Evolutionary conservation across 2,888 invertebrate species (phyloP), one percentile per base, ranked within the genome.

Genomic region (Drosophila incognita): DNA sequence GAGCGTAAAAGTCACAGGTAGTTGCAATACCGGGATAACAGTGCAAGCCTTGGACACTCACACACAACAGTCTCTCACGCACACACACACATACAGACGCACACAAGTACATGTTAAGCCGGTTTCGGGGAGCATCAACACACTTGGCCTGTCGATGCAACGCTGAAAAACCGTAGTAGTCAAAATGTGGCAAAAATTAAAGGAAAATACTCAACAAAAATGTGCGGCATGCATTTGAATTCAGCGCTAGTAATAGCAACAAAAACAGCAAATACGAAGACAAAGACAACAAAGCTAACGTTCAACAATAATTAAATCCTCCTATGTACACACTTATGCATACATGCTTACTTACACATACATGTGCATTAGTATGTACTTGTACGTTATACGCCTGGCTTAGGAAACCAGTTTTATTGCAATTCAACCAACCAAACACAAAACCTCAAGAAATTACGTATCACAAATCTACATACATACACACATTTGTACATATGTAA

Each of bases 331-430:
- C 54, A 52, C 53, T 29, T 29, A 46, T 15, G 29, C 38, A 38
- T n/a, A 31, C 21, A 40, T n/a, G 21, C 24, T 46, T 15, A 56
- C 51, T 29, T 4, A 38, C 18, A 15, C 40, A 59, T 42, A 38
- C 42, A 56, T 53, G 46, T 69, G 63, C 61, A 52, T 64, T 58
- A 56, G 56, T 74, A 61, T 58, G 36, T 54, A 53, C 38, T 46
- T 64, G 79, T 82, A 87, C 87, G 84, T 89, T 87, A 80, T 79
- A 78, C 87, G 87, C 62, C 75, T 81, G 86, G 82, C 71, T 89
- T 79, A 89, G 80, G 77, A 83, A 90, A 90, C 89, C 90, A 77
- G 89, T 89, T 90, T 88, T 82, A 90, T 81, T 90, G 90, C 90
- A 89, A 89, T 83, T 84, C 81, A 89, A 84, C 73, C 72, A 73